Base-by-base conservation (phyloP, 2,113 vertebrate genomes). In the Antennarius striatus region DNA sequence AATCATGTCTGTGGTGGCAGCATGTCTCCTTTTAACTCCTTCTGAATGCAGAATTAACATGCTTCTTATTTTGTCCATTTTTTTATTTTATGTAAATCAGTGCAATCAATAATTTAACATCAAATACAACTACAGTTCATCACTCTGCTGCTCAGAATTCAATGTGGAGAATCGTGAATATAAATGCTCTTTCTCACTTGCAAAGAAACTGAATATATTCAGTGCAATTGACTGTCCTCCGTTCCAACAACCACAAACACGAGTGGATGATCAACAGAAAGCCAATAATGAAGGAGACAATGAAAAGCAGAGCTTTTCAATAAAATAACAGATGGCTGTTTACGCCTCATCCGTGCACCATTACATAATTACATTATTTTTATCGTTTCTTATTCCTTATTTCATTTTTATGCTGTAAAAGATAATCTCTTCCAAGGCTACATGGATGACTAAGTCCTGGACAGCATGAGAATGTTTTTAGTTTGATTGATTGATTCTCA, bases 1-100 rank as follows among this genome's bases (percentile, higher is more conserved):
- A 81, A 79, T 79, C 30, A 29, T 73, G 48, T 79, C 83, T 70
- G 77, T 8, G 56, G 77, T 66, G 71, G 66, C 28, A n/a, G 32
- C 49, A 9, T 43, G 71, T 70, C 64, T 80, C 60, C 52, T 57
- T 82, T 59, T 57, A 49, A 63, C 51, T 63, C 59, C 45, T 57
- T 56, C 55, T 67, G 50, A 64, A 56, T 56, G 55, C 55, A 65
- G 59, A 80, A 76, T 75, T 17, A 70, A 68, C 51, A 17, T 8
- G 49, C 55, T 59, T 39, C 56, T 68, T 58, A 53, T 63, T 71
- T 36, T 51, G 61, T 48, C 56, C 45, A 14, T 45, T 30, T 45
- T 30, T 61, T 8, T 46, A 22, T n/a, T 61, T n/a, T 32, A 55
- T 63, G 59, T 40, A 29, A 56, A 60, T 65, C 66, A 55, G 51